Conservation (phyloP, 2,888 invertebrate genomes). For the Subacronicta megacephala region DNA sequence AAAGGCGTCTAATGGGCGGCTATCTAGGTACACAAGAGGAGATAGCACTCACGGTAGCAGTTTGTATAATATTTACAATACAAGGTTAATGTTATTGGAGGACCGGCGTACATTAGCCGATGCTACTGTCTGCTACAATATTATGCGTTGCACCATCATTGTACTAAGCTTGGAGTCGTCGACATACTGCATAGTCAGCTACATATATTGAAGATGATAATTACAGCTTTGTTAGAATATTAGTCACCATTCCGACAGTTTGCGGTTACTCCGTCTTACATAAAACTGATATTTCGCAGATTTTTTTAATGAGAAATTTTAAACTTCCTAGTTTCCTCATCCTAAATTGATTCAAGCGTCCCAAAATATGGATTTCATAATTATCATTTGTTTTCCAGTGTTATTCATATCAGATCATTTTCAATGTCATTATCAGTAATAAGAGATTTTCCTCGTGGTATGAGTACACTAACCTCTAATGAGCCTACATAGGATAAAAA, state of each 20-base stretch:
- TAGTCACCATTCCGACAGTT: conserved; percentile 35
- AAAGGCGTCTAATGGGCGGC: conserved; percentile 30
- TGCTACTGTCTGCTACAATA: conserved; percentile 6
- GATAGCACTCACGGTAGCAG: conserved; percentile 61
- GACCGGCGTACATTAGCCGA: conserved; percentile 42
- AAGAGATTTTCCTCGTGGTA: conserved; percentile 24
- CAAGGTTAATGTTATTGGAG: conserved; percentile 59
- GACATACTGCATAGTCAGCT: conserved; percentile 2
- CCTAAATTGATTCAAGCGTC: neutral
- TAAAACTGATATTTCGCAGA: conserved; percentile 7
- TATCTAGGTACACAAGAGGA: conserved; percentile 57
- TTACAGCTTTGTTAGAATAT: conserved; percentile 31
- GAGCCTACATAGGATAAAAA: conserved; percentile 37
- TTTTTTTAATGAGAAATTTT: conserved; percentile 6
- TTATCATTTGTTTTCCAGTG: neutral
- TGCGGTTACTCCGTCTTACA: conserved; percentile 40
- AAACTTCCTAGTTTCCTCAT: conserved; percentile 9
- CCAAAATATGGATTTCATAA: neutral
- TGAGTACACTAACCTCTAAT: conserved; percentile 42
- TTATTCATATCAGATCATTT: conserved; percentile 3
- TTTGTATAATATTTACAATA: conserved; percentile 74
- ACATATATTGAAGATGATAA: conserved; percentile 15
- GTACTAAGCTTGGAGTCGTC: conserved; percentile 6
- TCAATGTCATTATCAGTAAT: conserved; percentile 27
- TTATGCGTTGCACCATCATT: conserved; percentile 12